Evolutionary conservation across 23 tunicate genomes (phyloP).

Genomic region (Styela clava): DNA sequence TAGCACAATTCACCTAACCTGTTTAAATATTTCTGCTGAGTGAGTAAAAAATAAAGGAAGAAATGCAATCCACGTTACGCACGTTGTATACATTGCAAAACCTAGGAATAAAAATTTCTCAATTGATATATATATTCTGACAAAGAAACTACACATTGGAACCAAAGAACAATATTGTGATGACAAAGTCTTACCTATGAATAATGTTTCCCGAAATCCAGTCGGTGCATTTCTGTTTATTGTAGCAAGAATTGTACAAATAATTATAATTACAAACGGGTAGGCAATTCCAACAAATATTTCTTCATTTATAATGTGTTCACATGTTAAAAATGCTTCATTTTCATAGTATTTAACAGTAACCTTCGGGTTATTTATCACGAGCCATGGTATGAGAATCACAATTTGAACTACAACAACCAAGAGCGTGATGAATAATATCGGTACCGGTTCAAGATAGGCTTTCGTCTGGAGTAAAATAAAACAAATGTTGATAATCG

Average conservation of each 20-base stretch:
- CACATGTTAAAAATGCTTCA: conserved; percentile 40
- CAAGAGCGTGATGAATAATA: conserved; percentile 31
- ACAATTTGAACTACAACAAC: conserved; percentile 47
- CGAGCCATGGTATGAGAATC: conserved; percentile 51
- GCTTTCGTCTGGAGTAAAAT: conserved; percentile 37
- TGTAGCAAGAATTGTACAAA: conserved; percentile 48
- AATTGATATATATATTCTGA: too few species aligned
- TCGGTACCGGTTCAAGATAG: conserved; percentile 46
- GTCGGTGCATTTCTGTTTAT: conserved; percentile 63
- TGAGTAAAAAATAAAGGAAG: conserved; percentile 44
- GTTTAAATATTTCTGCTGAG: background rate
- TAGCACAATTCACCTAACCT: background rate
- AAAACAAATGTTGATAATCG: background rate
- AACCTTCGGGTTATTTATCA: conserved; percentile 20
- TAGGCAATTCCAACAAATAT: conserved; percentile 39
- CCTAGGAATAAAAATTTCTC: conserved; percentile 39
- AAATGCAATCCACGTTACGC: conserved; percentile 78
- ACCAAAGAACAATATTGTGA: too few species aligned
- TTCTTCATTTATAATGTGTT: conserved; percentile 17
- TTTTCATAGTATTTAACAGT: conserved; percentile 18
- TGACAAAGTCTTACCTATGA: conserved; percentile 31
- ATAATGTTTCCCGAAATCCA: conserved; percentile 47
- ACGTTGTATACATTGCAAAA: conserved; percentile 75
- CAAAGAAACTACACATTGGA: too few species aligned
- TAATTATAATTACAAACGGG: conserved; percentile 37